Evolutionary conservation across 2,797 vertebrate species (phyloP).

Genomic region (Sebastes hubbsi): DNA sequence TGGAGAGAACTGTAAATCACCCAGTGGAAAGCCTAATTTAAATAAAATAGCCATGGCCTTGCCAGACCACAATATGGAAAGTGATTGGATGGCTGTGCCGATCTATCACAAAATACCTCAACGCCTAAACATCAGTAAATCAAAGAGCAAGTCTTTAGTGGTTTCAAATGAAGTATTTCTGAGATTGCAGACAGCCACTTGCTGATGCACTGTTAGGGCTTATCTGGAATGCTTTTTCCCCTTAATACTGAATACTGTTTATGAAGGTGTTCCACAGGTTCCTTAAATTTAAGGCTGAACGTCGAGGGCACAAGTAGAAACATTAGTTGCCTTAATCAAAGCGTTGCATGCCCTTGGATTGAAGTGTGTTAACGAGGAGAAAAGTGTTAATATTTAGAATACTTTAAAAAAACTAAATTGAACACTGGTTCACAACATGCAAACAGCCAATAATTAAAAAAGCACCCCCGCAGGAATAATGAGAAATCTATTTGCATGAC

Average conservation of each 20-base stretch:
- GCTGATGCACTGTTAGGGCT: not conserved
- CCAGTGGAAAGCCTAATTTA: not conserved
- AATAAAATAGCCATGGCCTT: not conserved
- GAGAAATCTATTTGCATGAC: not conserved
- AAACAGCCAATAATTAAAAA: not conserved
- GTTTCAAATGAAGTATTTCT: not conserved
- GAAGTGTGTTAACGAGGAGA: not conserved
- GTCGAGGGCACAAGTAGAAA: not conserved
- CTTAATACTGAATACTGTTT: not conserved
- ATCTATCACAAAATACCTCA: not conserved
- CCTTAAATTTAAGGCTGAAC: not conserved
- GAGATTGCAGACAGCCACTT: not conserved
- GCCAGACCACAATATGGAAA: not conserved
- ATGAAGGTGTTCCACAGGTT: not conserved
- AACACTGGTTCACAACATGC: not conserved
- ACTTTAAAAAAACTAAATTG: no score
- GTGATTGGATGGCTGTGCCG: not conserved
- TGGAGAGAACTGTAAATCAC: not conserved
- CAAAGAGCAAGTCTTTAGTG: not conserved
- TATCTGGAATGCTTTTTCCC: not conserved
- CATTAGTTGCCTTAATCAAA: not conserved
- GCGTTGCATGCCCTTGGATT: accelerated
- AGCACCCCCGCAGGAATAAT: not conserved
- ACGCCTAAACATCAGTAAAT: not conserved
- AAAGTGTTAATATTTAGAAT: not conserved